Evolutionary conservation across 2,113 vertebrate species (phyloP).

Genomic region (Platysteira castanea): DNA sequence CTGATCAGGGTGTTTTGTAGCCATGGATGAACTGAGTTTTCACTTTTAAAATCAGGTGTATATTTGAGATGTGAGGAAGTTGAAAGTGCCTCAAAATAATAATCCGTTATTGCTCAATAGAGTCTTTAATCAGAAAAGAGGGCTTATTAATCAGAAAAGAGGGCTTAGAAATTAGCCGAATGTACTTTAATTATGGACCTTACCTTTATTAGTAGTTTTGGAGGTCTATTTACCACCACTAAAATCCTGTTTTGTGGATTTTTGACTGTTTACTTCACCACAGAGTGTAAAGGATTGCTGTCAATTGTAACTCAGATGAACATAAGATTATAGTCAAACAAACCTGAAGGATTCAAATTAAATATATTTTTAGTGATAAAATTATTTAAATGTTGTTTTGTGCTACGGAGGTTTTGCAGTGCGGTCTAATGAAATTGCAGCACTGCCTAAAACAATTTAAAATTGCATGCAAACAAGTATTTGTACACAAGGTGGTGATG

Average conservation of each 20-base stretch:
- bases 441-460: slow-evolving; percentile 33
- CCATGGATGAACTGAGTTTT: background rate
- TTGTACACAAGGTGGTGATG: slow-evolving; percentile 87
- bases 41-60: background rate
- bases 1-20: background rate
- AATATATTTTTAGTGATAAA: background rate
- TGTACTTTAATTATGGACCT: background rate
- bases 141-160: background rate
- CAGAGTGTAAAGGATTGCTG: background rate
- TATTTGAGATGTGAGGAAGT: background rate
- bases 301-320: background rate
- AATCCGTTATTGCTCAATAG: background rate
- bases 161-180: background rate
- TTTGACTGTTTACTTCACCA: background rate
- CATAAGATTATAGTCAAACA: background rate
- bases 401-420: background rate
- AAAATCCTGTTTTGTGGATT: background rate
- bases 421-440: slow-evolving; percentile 13
- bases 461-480: slow-evolving; percentile 76
- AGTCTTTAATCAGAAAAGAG: background rate
- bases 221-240: background rate
- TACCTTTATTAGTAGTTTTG: background rate
- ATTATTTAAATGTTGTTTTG: background rate
- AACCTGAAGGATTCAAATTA: background rate
- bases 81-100: background rate